Evolutionary conservation across 2,797 vertebrate species (phyloP), one percentile per base, ranked within the genome.

Genomic region (Gymnodraco acuticeps): DNA sequence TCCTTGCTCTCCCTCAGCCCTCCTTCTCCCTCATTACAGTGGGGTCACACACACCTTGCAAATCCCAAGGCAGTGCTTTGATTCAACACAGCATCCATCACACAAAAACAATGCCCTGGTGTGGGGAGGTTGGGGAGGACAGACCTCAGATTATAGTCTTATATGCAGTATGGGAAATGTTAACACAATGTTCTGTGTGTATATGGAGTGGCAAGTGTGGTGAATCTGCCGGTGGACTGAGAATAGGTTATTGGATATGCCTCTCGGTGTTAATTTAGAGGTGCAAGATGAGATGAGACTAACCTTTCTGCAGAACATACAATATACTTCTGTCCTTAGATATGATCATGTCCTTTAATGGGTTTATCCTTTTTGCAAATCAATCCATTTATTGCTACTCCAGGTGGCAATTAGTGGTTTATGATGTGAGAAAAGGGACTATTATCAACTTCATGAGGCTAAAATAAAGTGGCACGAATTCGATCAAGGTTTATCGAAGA

Each of bases 21-120:
- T 85, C 70, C 67, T 80, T 84, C 68, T 69, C n/a, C 17, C 79
- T 90, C 85, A 91, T 90, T 91, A 88, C 67, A 73, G 67, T 5
- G 53, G 41, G 83, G 83, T 88, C 89, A 89, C 75, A 89, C 75
- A 86, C 64, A 69, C 66, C 55, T 53, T 38, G 47, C 54, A 70
- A 78, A 70, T 87, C 88, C 84, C 88, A 75, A 77, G 81, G 56
- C 78, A 64, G 74, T 74, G 53, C 78, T 86, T 55, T 27, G 63
- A 79, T 63, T 75, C 58, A 82, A 65, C 55, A 51, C 47, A 66
- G 59, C 82, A 88, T 89, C 77, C 75, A 80, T 90, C 87, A 90
- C 46, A 56, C 56, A 62, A 45, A 55, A 59, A 72, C 61, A 79
- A 38, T 43, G 27, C 46, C 33, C 45, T 42, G 27, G 53, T 80